Evolutionary conservation across 2,113 vertebrate genomes (phyloP).

Genomic region (Symphodus melops): DNA sequence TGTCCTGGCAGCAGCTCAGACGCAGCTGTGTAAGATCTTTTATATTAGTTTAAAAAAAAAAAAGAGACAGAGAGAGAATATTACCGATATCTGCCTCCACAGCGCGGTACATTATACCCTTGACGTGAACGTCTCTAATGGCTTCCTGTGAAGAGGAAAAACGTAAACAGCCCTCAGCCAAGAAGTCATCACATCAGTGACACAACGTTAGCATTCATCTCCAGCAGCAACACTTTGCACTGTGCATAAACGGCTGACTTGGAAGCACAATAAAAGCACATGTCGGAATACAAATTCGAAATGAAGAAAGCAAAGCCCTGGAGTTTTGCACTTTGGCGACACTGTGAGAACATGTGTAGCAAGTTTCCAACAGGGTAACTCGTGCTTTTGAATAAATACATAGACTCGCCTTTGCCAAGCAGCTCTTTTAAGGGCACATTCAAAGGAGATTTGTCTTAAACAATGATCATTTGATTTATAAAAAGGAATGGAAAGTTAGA

Average conservation of each 20-base stretch:
- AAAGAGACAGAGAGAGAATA: too few relatives aligned
- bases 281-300: slow-evolving; percentile 66
- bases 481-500: slow-evolving; percentile 12
- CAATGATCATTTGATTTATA: slow-evolving; percentile 23
- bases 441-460: slow-evolving; percentile 5
- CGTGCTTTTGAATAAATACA: slow-evolving; percentile 22
- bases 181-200: slow-evolving; percentile 35
- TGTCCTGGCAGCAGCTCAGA: slow-evolving; percentile 10
- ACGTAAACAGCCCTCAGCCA: slow-evolving; percentile 45
- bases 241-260: slow-evolving; percentile 51
- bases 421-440: slow-evolving; percentile 6
- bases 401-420: neutral
- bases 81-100: slow-evolving; percentile 97
- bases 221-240: slow-evolving; percentile 51
- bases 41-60: slow-evolving; percentile 19
- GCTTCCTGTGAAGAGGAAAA: slow-evolving; percentile 86
- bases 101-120: slow-evolving; percentile 96
- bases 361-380: neutral
- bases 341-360: slow-evolving; percentile 30
- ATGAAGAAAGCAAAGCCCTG: slow-evolving; percentile 41
- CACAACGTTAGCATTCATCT: slow-evolving; percentile 60
- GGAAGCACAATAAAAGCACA: slow-evolving; percentile 41
- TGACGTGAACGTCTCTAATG: slow-evolving; percentile 96
- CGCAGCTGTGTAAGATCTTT: neutral
- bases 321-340: slow-evolving; percentile 50